Percentiles rank a stretch among this genome's conserved stretches.
These are phyloP conservation scores for Drosophila pruinosa DNA, from an alignment of 1,140 invertebrate species.

Conservation along the genomic window DNA sequence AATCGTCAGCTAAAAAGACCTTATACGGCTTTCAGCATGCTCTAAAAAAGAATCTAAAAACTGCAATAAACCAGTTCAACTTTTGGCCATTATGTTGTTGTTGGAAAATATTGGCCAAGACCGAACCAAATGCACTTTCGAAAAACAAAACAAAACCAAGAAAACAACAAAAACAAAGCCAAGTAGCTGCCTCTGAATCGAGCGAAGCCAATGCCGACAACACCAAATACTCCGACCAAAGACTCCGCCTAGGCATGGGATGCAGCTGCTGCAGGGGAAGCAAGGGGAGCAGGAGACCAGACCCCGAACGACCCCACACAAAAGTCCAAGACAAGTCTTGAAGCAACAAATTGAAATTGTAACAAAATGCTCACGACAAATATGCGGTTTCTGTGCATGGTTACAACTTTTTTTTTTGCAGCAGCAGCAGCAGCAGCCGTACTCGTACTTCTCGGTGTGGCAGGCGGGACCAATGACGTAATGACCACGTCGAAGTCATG, in stretches of 20 bases:
- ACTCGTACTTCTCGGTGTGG: background rate
- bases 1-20: conserved; percentile 27
- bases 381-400: conserved; percentile 40
- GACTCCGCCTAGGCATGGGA: conserved; percentile 17
- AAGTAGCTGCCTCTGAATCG: background rate
- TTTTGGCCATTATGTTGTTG: conserved; percentile 31
- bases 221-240: background rate
- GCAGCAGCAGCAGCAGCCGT: too few species aligned
- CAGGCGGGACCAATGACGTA: conserved; percentile 28
- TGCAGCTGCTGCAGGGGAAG: background rate
- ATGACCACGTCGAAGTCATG: conserved; percentile 35
- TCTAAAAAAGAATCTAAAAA: conserved; percentile 37
- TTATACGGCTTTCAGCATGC: conserved; percentile 25
- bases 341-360: conserved; percentile 49
- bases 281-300: background rate
- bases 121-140: conserved; percentile 42
- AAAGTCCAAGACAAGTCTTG: conserved; percentile 34
- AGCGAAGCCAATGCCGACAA: conserved; percentile 27
- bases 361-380: conserved; percentile 52
- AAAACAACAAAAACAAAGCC: background rate
- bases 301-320: conserved; percentile 26
- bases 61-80: conserved; percentile 48
- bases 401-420: conserved; percentile 14
- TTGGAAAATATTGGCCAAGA: conserved; percentile 47
- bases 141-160: conserved; percentile 12